phyloP scores from a whole-genome alignment of 2,113 vertebrate species.

The Arvicanthis niloticus region DNA sequence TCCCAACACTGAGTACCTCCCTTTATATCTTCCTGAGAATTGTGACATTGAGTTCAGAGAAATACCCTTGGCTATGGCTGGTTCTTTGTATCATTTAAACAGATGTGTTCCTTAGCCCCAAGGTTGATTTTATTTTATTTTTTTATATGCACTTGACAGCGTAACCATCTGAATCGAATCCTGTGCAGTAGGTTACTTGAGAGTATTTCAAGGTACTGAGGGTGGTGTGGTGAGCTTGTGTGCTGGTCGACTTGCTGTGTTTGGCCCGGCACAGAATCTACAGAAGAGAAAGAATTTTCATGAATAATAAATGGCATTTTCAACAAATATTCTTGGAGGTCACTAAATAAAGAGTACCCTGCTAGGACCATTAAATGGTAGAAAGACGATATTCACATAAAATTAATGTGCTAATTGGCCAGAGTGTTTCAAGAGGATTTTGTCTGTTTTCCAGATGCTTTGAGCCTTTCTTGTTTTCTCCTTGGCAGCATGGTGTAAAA shows the following conservation, averaged over 20 bases:
- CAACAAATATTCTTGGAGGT: conserved; percentile 60
- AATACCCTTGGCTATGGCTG: background rate
- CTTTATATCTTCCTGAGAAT: background rate
- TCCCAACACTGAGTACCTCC: background rate
- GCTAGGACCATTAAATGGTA: conserved; percentile 57
- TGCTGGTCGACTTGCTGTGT: conserved; percentile 9
- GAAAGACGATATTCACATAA: conserved; percentile 71
- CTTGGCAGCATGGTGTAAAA: conserved; percentile 76
- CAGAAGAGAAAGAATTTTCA: conserved; percentile 67
- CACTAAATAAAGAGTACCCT: conserved; percentile 42
- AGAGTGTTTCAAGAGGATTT: conserved; percentile 33
- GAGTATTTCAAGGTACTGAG: background rate
- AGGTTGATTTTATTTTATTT: background rate
- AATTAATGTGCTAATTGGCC: conserved; percentile 69
- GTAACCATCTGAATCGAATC: background rate
- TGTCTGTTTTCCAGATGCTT: conserved; percentile 72
- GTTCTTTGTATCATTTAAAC: background rate
- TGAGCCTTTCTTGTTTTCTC: conserved; percentile 66
- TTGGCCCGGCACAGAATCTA: background rate
- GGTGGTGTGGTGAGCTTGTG: background rate
- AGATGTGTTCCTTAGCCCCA: background rate
- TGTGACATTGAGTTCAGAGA: conserved; percentile 38
- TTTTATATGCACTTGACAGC: background rate
- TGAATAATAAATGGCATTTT: conserved; percentile 69
- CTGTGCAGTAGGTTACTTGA: background rate